Conservation (phyloP, 1,140 invertebrate genomes). For the Achroia grisella region DNA sequence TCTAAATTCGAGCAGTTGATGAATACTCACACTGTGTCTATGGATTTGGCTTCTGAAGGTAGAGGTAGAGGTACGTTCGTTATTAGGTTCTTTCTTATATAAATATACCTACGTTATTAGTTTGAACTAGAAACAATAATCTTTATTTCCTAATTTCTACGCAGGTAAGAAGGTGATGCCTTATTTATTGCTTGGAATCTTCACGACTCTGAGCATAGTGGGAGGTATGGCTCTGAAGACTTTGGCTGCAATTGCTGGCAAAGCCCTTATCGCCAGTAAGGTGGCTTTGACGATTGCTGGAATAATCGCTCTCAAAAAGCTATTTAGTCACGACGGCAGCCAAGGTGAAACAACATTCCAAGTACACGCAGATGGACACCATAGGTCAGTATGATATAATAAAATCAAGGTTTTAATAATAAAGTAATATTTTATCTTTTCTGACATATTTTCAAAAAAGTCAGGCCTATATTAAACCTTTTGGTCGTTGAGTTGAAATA, state of each 20-base stretch:
- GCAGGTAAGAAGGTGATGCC: conserved; percentile 71
- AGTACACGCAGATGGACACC: conserved; percentile 77
- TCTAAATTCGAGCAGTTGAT: conserved; percentile 67
- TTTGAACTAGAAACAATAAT: not conserved
- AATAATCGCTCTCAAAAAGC: conserved; percentile 80
- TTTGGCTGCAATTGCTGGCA: conserved; percentile 78
- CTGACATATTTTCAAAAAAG: too few relatives aligned
- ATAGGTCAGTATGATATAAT: conserved; percentile 62
- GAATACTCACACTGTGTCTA: conserved; percentile 62
- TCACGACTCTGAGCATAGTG: conserved; percentile 77
- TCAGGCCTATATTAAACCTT: too few relatives aligned
- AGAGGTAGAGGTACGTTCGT: conserved; percentile 61
- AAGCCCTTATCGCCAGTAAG: conserved; percentile 80
- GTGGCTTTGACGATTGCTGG: conserved; percentile 80
- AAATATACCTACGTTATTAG: not conserved
- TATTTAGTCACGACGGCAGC: conserved; percentile 77
- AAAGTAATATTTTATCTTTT: not conserved
- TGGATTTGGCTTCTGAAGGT: conserved; percentile 67
- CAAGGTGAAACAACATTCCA: conserved; percentile 77
- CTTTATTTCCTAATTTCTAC: conserved; percentile 12
- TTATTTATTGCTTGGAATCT: conserved; percentile 76
- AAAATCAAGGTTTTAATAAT: not conserved
- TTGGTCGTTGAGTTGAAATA: too few relatives aligned
- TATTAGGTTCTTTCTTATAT: not conserved
- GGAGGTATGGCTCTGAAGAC: conserved; percentile 77